phyloP scores from a whole-genome alignment of 2,888 invertebrate genomes.

The Cantharis rufa region DNA sequence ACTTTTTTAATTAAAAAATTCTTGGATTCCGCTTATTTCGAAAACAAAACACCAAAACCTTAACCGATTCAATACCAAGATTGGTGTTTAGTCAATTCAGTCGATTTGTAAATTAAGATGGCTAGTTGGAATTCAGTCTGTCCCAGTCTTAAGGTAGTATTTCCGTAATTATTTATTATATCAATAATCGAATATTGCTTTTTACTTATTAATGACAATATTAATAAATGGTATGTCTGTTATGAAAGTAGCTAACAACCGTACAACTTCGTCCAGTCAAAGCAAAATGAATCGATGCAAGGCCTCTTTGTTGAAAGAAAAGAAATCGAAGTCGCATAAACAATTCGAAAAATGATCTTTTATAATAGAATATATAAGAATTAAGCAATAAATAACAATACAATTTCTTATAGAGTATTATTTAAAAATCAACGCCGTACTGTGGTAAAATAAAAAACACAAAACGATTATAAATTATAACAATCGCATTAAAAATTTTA shows the following conservation, averaged over 20 bases:
- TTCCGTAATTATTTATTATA: constrained; percentile 17
- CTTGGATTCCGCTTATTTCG: not conserved
- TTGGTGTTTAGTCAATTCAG: constrained; percentile 32
- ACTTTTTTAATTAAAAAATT: not conserved
- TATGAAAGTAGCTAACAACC: not conserved
- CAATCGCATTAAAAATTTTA: not conserved
- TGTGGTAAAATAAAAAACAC: not conserved
- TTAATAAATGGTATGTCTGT: not conserved
- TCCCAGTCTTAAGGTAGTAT: constrained; percentile 48
- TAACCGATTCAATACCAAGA: constrained; percentile 34
- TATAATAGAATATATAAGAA: not conserved
- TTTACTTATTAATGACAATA: constrained; percentile 4
- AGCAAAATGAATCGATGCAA: not conserved
- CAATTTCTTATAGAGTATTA: not conserved
- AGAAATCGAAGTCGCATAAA: not conserved
- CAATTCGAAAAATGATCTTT: not conserved
- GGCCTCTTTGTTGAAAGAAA: not conserved
- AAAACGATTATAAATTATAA: not conserved
- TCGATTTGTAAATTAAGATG: constrained; percentile 21
- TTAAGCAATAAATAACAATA: not conserved
- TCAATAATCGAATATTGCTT: constrained; percentile 45
- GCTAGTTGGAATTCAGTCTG: constrained; percentile 52
- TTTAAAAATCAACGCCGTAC: not conserved
- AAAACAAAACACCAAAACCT: constrained; percentile 33
- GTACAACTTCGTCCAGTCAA: not conserved